Percentiles rank a stretch among this genome's conserved stretches.
Conservation (phyloP, 1,140 invertebrate genomes). For the Vollenhovia emeryi region DNA sequence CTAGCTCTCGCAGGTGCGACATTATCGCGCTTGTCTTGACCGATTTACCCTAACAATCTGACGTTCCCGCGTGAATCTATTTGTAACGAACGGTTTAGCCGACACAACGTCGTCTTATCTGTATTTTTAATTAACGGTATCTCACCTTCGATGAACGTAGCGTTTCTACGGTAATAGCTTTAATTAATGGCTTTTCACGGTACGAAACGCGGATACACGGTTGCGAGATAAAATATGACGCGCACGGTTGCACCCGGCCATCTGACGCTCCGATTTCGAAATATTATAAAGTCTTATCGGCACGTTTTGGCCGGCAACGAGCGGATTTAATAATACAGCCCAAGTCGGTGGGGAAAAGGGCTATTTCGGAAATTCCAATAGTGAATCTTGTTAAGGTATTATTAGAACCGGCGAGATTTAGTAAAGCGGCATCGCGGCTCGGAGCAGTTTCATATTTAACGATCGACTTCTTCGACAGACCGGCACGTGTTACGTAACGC, state of each 20-base stretch:
- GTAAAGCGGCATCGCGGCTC: conserved; percentile 2
- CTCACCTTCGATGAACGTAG: neutral
- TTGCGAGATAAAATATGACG: conserved; percentile 55
- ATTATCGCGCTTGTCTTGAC: neutral
- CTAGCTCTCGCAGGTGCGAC: neutral
- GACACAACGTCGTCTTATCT: neutral
- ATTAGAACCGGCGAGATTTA: conserved; percentile 33
- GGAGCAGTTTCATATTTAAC: conserved; percentile 26
- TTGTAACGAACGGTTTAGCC: neutral
- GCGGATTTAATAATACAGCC: conserved; percentile 31
- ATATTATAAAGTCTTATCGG: conserved; percentile 35
- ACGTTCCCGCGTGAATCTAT: neutral
- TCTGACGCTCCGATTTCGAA: conserved; percentile 49
- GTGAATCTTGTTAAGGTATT: conserved; percentile 25
- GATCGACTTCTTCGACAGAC: neutral
- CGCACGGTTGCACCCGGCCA: conserved; percentile 32
- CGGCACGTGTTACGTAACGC: neutral
- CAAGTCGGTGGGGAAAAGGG: neutral
- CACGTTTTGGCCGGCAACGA: neutral
- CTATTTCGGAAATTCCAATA: conserved; percentile 29
- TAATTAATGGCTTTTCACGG: neutral
- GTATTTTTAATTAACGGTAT: neutral
- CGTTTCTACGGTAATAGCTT: neutral
- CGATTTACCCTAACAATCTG: neutral
- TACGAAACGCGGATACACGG: conserved; percentile 38